Evolutionary conservation across 2,113 vertebrate species (phyloP).

Genomic region (Zosterops hypoxanthus): DNA sequence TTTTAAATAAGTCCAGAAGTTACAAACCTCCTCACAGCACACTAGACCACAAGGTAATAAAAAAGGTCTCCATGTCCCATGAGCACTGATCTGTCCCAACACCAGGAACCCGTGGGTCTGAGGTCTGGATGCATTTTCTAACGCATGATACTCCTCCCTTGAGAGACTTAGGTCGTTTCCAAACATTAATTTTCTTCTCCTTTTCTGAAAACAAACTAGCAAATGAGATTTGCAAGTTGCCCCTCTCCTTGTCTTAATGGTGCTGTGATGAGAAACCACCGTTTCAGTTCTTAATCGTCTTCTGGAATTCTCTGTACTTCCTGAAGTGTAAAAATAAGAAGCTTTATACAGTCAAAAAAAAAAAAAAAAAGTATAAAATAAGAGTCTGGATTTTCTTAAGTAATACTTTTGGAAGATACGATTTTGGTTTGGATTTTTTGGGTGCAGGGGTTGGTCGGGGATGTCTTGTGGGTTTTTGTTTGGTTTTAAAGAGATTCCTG

Average conservation of each 20-base stretch:
- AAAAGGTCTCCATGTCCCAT: neutral
- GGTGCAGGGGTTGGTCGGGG: neutral
- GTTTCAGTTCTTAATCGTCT: slow-evolving; percentile 69
- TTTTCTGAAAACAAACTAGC: slow-evolving; percentile 5
- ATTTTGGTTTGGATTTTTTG: neutral
- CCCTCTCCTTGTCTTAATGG: slow-evolving; percentile 15
- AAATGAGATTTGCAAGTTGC: slow-evolving; percentile 20
- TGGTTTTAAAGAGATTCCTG: slow-evolving; percentile 49
- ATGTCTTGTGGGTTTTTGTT: slow-evolving; percentile 19
- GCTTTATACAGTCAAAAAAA: slow-evolving; percentile 72
- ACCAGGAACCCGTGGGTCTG: neutral
- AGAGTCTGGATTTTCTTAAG: slow-evolving; percentile 60
- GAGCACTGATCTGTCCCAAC: neutral
- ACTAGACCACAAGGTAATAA: slow-evolving; percentile 27
- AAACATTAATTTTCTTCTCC: slow-evolving; percentile 9
- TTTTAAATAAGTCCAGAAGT: slow-evolving; percentile 36
- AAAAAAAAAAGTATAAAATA: slow-evolving; percentile 71
- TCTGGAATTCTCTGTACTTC: slow-evolving; percentile 44
- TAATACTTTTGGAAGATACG: slow-evolving; percentile 74
- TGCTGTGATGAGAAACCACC: slow-evolving; percentile 43
- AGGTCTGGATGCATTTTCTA: neutral
- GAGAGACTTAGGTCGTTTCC: neutral
- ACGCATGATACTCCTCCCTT: neutral
- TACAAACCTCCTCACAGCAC: slow-evolving; percentile 37
- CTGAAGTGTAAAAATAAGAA: slow-evolving; percentile 74